phyloP scores from a whole-genome alignment of 2,888 invertebrate species.

The Ectemnius lituratus region DNA sequence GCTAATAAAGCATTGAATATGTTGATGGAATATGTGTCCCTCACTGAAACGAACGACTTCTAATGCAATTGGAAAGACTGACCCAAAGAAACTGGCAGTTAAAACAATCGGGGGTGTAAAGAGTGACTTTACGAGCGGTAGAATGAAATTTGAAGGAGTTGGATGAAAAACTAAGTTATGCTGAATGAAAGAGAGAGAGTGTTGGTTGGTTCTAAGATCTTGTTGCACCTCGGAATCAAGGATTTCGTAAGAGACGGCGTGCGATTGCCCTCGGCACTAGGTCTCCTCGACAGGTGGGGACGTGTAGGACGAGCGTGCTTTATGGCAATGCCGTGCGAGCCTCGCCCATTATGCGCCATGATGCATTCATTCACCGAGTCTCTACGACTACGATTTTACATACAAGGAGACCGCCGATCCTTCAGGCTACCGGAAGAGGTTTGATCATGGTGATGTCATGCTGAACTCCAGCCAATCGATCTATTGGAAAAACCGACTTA shows the following conservation, averaged over 20 bases:
- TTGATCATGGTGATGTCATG: conserved; percentile 27
- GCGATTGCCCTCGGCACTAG: conserved; percentile 56
- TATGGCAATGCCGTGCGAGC: conserved; percentile 70
- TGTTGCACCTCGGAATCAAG: background rate
- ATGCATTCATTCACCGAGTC: conserved; percentile 65
- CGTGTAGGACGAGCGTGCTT: conserved; percentile 75
- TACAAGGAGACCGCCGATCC: conserved; percentile 50
- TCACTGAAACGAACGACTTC: conserved; percentile 41
- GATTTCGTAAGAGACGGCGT: conserved; percentile 65
- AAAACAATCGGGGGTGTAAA: conserved; percentile 54
- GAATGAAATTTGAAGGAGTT: conserved; percentile 9
- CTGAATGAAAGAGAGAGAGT: too few relatives aligned
- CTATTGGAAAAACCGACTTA: background rate
- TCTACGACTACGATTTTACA: conserved; percentile 52
- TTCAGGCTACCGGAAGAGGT: conserved; percentile 43
- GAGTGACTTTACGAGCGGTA: conserved; percentile 11
- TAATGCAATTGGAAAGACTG: conserved; percentile 60
- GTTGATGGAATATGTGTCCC: conserved; percentile 56
- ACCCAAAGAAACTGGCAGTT: conserved; percentile 43
- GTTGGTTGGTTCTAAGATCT: too few relatives aligned
- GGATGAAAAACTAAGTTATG: background rate
- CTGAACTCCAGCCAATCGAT: background rate
- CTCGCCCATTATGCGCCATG: conserved; percentile 71
- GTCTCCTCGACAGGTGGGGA: conserved; percentile 72
- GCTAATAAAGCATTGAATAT: conserved; percentile 64